Evolutionary conservation across 2,888 invertebrate species (phyloP).

Genomic region (Perdita meconis): DNA sequence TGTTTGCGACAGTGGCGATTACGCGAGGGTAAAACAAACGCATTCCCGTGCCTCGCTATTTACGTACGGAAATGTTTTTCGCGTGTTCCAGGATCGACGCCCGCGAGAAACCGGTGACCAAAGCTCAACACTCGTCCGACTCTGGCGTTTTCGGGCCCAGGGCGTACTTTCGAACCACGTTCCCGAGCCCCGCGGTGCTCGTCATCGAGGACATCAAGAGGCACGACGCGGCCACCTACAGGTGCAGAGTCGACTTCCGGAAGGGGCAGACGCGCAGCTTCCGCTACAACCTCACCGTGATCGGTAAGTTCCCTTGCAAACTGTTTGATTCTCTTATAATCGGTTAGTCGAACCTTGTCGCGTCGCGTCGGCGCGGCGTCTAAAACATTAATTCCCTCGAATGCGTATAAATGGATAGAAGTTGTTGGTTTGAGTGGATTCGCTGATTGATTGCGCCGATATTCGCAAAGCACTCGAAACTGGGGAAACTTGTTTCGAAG

Average conservation of each 20-base stretch:
- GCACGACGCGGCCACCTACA: constrained; percentile 94
- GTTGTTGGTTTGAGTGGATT: too few species aligned
- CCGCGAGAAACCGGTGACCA: constrained; percentile 91
- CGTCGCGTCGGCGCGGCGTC: too few species aligned
- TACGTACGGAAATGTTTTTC: neutral
- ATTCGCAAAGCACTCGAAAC: too few species aligned
- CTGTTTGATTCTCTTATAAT: neutral
- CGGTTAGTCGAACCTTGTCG: too few species aligned
- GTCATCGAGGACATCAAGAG: constrained; percentile 94
- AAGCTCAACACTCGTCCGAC: constrained; percentile 94
- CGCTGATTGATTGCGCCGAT: too few species aligned
- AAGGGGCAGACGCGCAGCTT: constrained; percentile 95
- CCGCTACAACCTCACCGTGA: constrained; percentile 95
- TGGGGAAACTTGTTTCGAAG: too few species aligned
- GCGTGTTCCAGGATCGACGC: constrained; percentile 91
- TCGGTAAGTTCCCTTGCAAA: constrained; percentile 88
- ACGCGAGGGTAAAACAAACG: constrained; percentile 7
- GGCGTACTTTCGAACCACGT: constrained; percentile 91
- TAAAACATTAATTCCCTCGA: too few species aligned
- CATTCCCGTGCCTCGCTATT: neutral
- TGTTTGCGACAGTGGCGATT: constrained; percentile 18
- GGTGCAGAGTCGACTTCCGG: constrained; percentile 95
- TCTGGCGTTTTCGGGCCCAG: constrained; percentile 94
- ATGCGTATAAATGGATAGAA: too few species aligned
- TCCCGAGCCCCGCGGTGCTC: constrained; percentile 92